Base-by-base conservation (phyloP, 2,888 invertebrate species). In the Steromphala cineraria region DNA sequence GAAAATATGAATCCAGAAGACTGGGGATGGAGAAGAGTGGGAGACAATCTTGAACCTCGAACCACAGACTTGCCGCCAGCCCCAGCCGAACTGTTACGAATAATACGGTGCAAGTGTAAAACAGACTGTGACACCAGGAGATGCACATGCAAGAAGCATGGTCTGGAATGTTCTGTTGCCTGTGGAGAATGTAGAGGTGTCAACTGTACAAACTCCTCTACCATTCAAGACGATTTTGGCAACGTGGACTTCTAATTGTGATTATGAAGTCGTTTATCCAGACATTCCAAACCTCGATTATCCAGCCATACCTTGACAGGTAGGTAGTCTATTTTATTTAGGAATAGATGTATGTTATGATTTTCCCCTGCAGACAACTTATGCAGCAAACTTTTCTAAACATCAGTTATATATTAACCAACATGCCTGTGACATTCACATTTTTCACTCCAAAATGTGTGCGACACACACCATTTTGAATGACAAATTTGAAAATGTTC, bases 51-150 rank as follows among this genome's bases (percentile, higher is more conserved):
- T 17, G 10, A 75, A n/a, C 86, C 83, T 0, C 53, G 83, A 8
- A 75, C 28, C 67, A 80, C 82, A 3, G 75, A 78, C 28, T 46
- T 85, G n/a, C 80, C 77, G 28, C 82, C 85, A n/a, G 86, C 87
- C 55, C 87, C 87, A 21, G 82, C 84, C 17, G 19, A 56, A 17
- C 75, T 87, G 5, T 46, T 87, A 19, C 79, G 84, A 52, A 79
- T 87, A 13, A 82, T 87, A 10, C 24, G 80, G 21, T 87, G 85
- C 75, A 87, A 83, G 52, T 88, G 85, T 67, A 83, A 83, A 81
- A 62, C 46, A 13, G 83, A 83, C 36, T 87, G 85, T 78, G 78
- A 82, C 53, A 80, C 79, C n/a, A 83, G 52, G 28, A 67, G 80
- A n/a, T 87, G 86, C 74, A 76, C 83, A 7, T 86, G 83, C 17